Evolutionary conservation across 2,797 vertebrate species (phyloP).

Genomic region (Anguilla pacifica): DNA sequence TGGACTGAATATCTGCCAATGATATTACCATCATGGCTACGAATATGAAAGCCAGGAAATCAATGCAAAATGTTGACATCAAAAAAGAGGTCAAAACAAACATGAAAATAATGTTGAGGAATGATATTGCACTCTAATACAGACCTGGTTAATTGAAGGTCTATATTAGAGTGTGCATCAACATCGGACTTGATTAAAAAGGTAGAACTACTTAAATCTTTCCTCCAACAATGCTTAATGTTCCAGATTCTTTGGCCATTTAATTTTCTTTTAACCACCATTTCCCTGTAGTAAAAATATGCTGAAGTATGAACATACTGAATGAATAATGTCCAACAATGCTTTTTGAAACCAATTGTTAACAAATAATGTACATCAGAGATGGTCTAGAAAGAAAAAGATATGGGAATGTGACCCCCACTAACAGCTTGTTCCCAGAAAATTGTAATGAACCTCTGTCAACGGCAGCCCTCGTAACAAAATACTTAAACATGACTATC

Average conservation of each 20-base stretch:
- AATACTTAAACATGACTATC: background rate
- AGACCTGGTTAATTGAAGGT: background rate
- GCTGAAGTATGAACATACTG: background rate
- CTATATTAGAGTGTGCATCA: background rate
- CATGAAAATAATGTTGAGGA: background rate
- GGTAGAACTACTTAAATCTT: background rate
- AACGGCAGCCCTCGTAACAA: background rate
- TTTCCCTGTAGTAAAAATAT: background rate
- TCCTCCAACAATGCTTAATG: background rate
- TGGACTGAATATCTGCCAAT: background rate
- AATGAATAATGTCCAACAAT: background rate
- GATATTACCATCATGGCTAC: background rate
- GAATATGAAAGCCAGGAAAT: background rate
- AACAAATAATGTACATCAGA: background rate
- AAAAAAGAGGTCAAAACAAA: background rate
- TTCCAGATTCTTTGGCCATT: background rate
- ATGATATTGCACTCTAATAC: background rate
- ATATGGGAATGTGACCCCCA: background rate
- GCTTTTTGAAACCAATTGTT: background rate
- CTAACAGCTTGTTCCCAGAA: background rate
- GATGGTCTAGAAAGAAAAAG: background rate
- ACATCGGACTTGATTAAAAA: background rate
- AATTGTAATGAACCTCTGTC: background rate
- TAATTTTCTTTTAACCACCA: background rate
- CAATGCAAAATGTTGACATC: background rate